Percentiles rank a stretch among this genome's conserved stretches.
phyloP scores from a whole-genome alignment of 2,113 vertebrate genomes.

The Pionites leucogaster region DNA sequence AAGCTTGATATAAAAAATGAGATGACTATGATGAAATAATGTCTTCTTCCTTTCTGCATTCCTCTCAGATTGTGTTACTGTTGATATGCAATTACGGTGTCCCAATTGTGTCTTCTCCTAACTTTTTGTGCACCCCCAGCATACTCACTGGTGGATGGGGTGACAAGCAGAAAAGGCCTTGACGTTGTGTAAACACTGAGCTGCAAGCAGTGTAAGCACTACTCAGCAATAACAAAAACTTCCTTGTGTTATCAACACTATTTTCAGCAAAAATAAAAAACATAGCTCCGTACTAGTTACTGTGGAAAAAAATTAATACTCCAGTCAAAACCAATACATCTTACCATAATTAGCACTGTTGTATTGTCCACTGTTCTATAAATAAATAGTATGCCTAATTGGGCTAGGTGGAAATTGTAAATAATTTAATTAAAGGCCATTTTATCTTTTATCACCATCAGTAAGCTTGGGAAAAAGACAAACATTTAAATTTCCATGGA shows the following conservation, averaged over 20 bases:
- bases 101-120: background rate
- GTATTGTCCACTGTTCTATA: background rate
- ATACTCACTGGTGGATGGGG: accelerated
- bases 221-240: background rate
- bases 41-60: background rate
- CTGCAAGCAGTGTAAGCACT: background rate
- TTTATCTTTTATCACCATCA: background rate
- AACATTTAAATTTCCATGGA: background rate
- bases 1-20: background rate
- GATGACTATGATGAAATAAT: background rate
- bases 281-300: accelerated
- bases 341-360: background rate
- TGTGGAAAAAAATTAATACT: background rate
- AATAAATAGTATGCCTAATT: background rate
- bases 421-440: background rate
- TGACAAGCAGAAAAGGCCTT: background rate
- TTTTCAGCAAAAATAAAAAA: background rate
- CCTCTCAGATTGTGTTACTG: background rate
- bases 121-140: background rate
- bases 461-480: background rate
- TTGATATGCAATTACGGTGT: background rate
- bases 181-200: background rate
- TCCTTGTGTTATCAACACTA: background rate
- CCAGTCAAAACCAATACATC: background rate
- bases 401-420: background rate